These are phyloP conservation scores for Pangasius macronema DNA, from an alignment of 2,797 vertebrate genomes.

Conservation along the genomic window DNA sequence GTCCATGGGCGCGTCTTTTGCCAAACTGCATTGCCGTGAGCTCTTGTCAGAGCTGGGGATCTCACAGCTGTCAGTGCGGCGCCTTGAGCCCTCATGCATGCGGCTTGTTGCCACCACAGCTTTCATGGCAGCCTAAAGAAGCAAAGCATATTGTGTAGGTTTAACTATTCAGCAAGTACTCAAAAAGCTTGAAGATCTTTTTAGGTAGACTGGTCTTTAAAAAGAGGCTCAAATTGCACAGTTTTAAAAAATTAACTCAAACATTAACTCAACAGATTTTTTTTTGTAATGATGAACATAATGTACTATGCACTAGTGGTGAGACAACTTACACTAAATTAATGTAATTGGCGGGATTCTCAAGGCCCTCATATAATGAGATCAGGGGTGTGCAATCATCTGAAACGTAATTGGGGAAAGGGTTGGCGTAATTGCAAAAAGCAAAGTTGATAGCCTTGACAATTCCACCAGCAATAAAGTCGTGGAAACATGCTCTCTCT, in stretches of 20 bases:
- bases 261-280: neutral
- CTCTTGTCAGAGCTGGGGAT: constrained; percentile 65
- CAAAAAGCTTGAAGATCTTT: neutral
- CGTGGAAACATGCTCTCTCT: neutral
- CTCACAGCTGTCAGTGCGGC: constrained; percentile 74
- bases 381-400: neutral
- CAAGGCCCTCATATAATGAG: neutral
- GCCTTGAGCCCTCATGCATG: constrained; percentile 79
- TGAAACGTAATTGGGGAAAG: neutral
- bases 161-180: neutral
- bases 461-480: neutral
- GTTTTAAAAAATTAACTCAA: neutral
- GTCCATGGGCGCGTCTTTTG: constrained; percentile 67
- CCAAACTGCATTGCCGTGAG: constrained; percentile 71
- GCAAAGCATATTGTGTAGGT: constrained; percentile 9
- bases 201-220: neutral
- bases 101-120: constrained; percentile 87
- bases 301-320: neutral
- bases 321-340: neutral
- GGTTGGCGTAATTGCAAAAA: neutral
- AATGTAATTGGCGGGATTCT: neutral
- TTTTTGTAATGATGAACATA: neutral
- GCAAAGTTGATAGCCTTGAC: neutral
- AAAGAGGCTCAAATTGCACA: neutral
- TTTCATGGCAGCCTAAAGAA: constrained; percentile 86